A percentile compares a stretch with the other conserved stretches of the same genome.
These are phyloP conservation scores for Ficedula albicollis DNA, from an alignment of 2,797 vertebrate genomes.

Conservation along the genomic window DNA sequence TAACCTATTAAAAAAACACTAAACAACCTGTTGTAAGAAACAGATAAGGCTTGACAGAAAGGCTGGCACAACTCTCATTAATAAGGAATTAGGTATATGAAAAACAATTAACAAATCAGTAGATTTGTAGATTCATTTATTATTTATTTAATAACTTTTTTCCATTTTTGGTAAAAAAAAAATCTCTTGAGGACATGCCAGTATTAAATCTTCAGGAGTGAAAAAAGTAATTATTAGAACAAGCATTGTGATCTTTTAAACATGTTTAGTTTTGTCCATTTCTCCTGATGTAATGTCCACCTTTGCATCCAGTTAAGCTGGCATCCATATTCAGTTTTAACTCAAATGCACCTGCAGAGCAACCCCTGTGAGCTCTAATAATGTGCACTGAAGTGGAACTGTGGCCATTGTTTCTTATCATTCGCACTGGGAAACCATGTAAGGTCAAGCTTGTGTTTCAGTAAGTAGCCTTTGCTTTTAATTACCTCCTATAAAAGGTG, in stretches of 20 bases:
- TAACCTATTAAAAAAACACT: not conserved
- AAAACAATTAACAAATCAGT: not conserved
- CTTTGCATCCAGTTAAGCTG: not conserved
- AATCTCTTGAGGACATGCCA: not conserved
- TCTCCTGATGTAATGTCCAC: not conserved
- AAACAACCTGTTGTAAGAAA: not conserved
- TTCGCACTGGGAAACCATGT: not conserved
- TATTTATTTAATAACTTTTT: not conserved
- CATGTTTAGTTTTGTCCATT: not conserved
- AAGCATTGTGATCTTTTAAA: not conserved
- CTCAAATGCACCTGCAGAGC: not conserved
- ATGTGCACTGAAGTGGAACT: not conserved
- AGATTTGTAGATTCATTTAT: not conserved
- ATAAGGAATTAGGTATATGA: not conserved
- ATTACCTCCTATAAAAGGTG: not conserved
- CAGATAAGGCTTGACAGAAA: not conserved
- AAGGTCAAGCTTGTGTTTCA: constrained; percentile 5
- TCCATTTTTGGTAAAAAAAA: not conserved
- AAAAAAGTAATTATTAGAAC: not conserved
- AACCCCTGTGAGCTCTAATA: not conserved
- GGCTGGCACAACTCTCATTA: not conserved
- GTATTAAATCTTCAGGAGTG: not conserved
- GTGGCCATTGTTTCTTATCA: not conserved
- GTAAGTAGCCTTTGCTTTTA: constrained; percentile 23
- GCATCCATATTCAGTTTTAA: not conserved